These are phyloP conservation scores for Dryas iulia DNA, from an alignment of 1,140 invertebrate species.

Conservation along the genomic window DNA sequence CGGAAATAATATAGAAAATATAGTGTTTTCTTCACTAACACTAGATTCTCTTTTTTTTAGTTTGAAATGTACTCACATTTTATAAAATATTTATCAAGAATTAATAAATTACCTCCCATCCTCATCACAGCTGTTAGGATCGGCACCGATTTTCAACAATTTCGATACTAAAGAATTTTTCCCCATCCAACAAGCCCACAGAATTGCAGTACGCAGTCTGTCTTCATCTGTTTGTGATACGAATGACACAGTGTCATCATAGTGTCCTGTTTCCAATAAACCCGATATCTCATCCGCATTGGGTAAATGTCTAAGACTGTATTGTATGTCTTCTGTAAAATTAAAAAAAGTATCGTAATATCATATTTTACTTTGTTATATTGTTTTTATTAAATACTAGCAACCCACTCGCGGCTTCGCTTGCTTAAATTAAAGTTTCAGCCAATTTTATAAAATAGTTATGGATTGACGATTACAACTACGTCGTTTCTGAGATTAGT, in stretches of 20 bases:
- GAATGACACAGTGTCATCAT: constrained; percentile 50
- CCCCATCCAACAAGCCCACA: constrained; percentile 80
- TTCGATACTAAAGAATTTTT: constrained; percentile 62
- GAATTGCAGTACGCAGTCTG: constrained; percentile 49
- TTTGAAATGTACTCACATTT: too few relatives aligned
- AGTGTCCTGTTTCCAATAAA: constrained; percentile 72
- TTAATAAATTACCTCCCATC: constrained; percentile 77
- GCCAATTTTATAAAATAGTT: too few relatives aligned
- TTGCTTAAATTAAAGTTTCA: too few relatives aligned
- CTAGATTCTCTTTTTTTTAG: too few relatives aligned
- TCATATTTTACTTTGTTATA: too few relatives aligned
- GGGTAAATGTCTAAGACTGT: constrained; percentile 69
- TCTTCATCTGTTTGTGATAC: constrained; percentile 44
- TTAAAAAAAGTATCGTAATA: constrained; percentile 17
- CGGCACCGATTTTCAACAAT: constrained; percentile 67
- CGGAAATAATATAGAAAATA: too few relatives aligned
- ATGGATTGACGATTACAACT: too few relatives aligned
- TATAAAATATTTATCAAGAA: not conserved
- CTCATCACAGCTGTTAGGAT: constrained; percentile 70
- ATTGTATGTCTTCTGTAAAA: constrained; percentile 60
- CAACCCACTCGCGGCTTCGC: too few relatives aligned
- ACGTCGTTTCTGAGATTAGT: too few relatives aligned
- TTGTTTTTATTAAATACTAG: too few relatives aligned
- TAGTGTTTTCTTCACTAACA: too few relatives aligned
- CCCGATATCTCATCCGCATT: constrained; percentile 75